Conservation (phyloP, 2,113 vertebrate genomes). For the Vidua chalybeata region DNA sequence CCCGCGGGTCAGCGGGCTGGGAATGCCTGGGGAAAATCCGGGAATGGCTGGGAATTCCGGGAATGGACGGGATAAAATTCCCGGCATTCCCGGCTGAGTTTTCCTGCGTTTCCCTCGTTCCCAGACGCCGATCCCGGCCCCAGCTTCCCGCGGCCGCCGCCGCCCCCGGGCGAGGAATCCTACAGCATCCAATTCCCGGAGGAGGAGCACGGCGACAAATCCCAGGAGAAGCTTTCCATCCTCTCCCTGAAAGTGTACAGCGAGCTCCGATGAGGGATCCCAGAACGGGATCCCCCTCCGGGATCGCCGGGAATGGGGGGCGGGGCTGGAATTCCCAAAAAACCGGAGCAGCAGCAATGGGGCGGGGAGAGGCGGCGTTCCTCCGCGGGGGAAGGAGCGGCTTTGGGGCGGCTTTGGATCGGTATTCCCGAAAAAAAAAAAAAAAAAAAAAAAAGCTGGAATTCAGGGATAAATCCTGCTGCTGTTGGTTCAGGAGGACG, state of each 20-base stretch:
- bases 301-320: not conserved
- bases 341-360: no score
- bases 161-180: conserved; percentile 10
- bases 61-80: not conserved
- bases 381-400: no score
- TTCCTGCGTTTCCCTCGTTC: not conserved
- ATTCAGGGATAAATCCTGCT: not conserved
- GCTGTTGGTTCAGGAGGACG: not conserved
- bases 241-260: not conserved
- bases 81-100: no score
- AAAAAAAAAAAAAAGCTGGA: no score
- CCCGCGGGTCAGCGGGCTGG: no score
- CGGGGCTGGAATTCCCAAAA: not conserved
- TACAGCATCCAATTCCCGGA: conserved; percentile 77
- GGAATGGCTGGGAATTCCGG: no score
- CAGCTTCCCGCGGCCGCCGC: not conserved
- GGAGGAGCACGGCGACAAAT: conserved; percentile 69
- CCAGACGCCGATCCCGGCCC: conserved; percentile 10
- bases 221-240: conserved; percentile 8
- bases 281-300: not conserved
- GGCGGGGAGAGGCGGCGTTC: no score
- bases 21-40: no score
- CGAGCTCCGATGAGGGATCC: not conserved
- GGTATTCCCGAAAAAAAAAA: not conserved
- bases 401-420: not conserved